These are phyloP conservation scores for Ranitomeya imitator DNA, from an alignment of 2,113 vertebrate species.

Conservation along the genomic window DNA sequence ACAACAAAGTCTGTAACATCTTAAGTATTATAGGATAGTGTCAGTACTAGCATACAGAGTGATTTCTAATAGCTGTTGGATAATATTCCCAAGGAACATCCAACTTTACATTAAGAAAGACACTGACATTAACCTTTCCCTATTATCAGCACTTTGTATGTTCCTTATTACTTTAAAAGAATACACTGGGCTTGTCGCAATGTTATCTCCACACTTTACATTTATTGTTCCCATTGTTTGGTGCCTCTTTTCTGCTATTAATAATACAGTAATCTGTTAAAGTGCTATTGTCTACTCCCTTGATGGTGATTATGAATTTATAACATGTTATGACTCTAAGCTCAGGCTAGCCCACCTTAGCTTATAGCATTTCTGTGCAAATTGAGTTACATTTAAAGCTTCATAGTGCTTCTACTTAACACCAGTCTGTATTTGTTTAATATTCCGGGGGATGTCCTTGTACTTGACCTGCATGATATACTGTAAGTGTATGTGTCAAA, in stretches of 20 bases:
- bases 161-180: neutral
- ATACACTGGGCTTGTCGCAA: neutral
- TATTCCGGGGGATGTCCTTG: neutral
- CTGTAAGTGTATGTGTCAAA: neutral
- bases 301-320: neutral
- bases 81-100: neutral
- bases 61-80: conserved; percentile 2
- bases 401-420: neutral
- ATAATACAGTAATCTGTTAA: neutral
- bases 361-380: neutral
- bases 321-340: neutral
- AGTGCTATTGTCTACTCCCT: conserved; percentile 4
- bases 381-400: neutral
- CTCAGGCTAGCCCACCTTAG: neutral
- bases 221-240: neutral
- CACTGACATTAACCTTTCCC: neutral
- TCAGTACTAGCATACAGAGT: neutral
- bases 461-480: neutral
- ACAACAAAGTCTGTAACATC: neutral
- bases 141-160: neutral
- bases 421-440: neutral
- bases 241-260: conserved; percentile 2
- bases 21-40: neutral
- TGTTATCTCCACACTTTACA: neutral
- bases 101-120: conserved; percentile 3